Evolutionary conservation across 2,797 vertebrate genomes (phyloP), one percentile per base, ranked within the genome.

Genomic region (Columba guinea): DNA sequence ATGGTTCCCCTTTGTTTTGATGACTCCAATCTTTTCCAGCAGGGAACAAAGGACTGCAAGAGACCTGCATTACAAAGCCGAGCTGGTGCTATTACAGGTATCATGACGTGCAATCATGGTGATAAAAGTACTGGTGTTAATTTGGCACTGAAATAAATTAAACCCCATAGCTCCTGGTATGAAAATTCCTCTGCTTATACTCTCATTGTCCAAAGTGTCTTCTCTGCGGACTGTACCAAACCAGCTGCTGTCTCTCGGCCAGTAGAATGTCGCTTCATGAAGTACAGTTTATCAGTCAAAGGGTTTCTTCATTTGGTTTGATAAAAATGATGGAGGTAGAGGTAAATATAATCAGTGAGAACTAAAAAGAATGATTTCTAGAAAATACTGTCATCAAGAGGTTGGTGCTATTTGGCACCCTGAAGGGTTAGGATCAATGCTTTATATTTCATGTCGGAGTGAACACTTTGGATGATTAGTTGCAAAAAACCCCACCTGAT

Each of bases 1-100:
- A 96, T 95, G 92, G 78, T 58, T 96, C 62, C 75, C 32, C 39
- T 88, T 35, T 92, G 58, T 95, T 97, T 93, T 82, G 90, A 92
- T 90, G 94, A 73, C 86, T 92, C 34, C 59, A 59, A 7, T 27
- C 35, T 84, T 90, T 76, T 69, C 88, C 67, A 88, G 83, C 21
- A 7, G 32, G 74, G 80, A 95, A 73, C 65, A 89, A 90, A 88
- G 85, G 39, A 30, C 73, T 84, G 79, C 39, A 4, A 13, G 78
- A 85, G 73, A 51, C 14, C 17, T 6, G 69, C 8, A 32, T 39
- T 32, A 23, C 65, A 69, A 49, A 90, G 85, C 64, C 59, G 35
- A 19, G 39, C 77, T 62, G 63, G 24, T 80, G 91, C 63, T 81
- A 1, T 7, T 26, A 77, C 67, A 55, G 55, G 44, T 92, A 60